Base-by-base conservation (phyloP, 2,113 vertebrate species). In the Potamarius usumacintae region DNA sequence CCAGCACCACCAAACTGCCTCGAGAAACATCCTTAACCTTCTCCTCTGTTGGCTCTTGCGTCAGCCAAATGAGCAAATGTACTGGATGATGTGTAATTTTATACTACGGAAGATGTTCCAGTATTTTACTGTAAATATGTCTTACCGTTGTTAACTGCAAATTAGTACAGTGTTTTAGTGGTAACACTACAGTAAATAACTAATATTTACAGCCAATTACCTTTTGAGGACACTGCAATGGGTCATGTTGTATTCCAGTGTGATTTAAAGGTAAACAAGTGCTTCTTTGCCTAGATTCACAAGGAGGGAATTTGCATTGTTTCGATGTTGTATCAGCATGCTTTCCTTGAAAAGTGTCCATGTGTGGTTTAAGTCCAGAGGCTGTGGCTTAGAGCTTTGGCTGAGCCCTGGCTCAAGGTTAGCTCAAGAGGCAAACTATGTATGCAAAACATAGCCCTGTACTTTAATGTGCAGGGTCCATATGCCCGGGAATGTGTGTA, bases 391-490 rank as follows among this genome's bases (percentile, higher is more conserved):
- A n/a, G 30, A 76, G 65, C 34, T 82, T 82, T 82, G 67, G 80
- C 34, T 53, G 69, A 60, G 48, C 83, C 63, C 86, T 86, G 57
- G 88, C 86, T 92, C 90, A 92, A 91, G 92, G 92, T 92, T 91
- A 92, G 86, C 83, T 80, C 87, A 63, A n/a, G 85, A 84, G 82
- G 63, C 76, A 79, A 89, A 88, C 90, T 90, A 91, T 92, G 88
- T 86, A 90, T 90, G 57, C 87, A 88, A 71, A 85, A 85, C 85
- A 69, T 87, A 78, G 87, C 79, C 60, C 72, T 76, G 65, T 82
- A 87, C 85, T 91, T 91, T 91, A 92, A 90, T 91, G 85, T 85
- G 86, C 83, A 71, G 48, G 62, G 81, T 89, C 92, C 91, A 92
- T 92, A 92, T 92, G 91, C 89, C 89, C 65, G 60, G 87, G 67